A percentile compares a stretch with the other conserved stretches of the same genome.
phyloP scores from a whole-genome alignment of 2,113 vertebrate genomes.

The Antennarius striatus region DNA sequence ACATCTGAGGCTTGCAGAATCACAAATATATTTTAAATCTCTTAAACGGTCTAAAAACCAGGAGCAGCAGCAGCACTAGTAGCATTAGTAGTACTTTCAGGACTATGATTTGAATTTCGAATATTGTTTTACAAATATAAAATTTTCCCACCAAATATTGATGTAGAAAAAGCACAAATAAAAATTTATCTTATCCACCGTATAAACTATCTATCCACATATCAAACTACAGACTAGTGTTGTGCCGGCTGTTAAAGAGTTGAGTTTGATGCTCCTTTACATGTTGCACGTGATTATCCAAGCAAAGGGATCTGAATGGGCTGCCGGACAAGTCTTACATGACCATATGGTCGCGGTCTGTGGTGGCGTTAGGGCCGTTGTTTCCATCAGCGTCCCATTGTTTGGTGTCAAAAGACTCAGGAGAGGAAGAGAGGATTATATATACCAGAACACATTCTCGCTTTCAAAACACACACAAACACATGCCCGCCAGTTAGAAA shows the following conservation, averaged over 20 bases:
- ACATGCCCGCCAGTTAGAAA: constrained; percentile 34
- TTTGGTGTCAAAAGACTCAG: constrained; percentile 64
- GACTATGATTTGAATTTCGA: no score
- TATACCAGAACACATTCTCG: constrained; percentile 67
- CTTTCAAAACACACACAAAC: constrained; percentile 52
- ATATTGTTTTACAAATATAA: no score
- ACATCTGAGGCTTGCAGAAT: no score
- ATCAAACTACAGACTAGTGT: constrained; percentile 1
- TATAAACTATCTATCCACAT: background rate
- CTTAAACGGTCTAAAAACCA: no score
- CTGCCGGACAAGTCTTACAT: constrained; percentile 56
- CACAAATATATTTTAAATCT: no score
- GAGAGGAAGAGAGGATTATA: constrained; percentile 54
- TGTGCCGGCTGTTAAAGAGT: constrained; percentile 39
- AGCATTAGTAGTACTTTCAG: no score
- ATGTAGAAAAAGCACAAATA: background rate
- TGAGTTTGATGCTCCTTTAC: constrained; percentile 49
- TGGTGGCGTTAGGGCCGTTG: constrained; percentile 62
- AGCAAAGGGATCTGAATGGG: constrained; percentile 50
- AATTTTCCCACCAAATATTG: no score
- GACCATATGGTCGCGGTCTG: constrained; percentile 69
- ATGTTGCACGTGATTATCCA: constrained; percentile 52
- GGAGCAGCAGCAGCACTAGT: no score
- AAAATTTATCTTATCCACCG: background rate
- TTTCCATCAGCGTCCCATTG: constrained; percentile 70